Conservation (phyloP, 2,113 vertebrate genomes). For the Engystomops pustulosus region DNA sequence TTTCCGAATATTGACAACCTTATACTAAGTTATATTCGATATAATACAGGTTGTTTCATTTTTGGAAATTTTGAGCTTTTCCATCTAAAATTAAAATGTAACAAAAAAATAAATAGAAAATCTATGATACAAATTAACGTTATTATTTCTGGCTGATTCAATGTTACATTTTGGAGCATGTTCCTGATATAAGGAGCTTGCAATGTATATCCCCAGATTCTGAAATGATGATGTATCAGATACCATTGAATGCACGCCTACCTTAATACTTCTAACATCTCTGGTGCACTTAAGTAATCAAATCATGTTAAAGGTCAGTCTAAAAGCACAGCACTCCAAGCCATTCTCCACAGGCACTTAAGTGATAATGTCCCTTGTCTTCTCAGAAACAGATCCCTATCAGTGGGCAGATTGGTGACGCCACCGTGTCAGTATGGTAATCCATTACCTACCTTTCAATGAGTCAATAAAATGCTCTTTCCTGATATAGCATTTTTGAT, state of each 20-base stretch:
- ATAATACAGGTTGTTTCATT: no score
- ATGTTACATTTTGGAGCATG: not conserved
- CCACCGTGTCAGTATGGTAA: not conserved
- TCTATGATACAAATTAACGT: no score
- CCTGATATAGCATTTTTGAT: no score
- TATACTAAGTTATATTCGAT: no score
- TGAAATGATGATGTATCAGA: not conserved
- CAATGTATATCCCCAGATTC: no score
- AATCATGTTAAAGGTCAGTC: constrained; percentile 21
- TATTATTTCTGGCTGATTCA: no score
- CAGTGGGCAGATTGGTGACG: not conserved
- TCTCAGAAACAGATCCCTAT: not conserved
- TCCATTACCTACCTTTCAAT: constrained; percentile 1
- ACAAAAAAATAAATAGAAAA: no score
- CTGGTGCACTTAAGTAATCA: constrained; percentile 3
- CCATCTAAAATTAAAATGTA: no score
- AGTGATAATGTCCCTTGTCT: not conserved
- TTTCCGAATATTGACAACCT: no score
- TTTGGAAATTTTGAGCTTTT: no score
- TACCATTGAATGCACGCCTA: not conserved
- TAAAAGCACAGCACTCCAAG: not conserved
- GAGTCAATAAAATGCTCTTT: not conserved
- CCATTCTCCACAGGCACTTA: not conserved
- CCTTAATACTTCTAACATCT: not conserved
- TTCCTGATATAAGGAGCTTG: not conserved